Base-by-base conservation (phyloP, 2,888 invertebrate species). In the Lithophane socia region DNA sequence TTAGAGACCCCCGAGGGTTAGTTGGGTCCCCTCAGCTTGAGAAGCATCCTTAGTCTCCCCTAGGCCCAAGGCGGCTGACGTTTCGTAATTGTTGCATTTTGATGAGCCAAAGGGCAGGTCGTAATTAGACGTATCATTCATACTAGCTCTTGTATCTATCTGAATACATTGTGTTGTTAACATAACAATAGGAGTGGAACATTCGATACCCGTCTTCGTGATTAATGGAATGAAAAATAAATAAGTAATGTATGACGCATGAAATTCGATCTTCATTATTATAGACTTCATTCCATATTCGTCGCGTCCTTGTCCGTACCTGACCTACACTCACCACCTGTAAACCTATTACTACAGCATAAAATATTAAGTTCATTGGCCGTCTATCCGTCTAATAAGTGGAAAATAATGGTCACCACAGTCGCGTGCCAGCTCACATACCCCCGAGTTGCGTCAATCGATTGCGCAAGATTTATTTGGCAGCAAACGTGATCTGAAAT, bases 381-480 rank as follows among this genome's bases (percentile, higher is more conserved):
- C 75, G 65, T 75, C 61, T 52, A 70, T 29, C 73, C 75, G 65
- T 75, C 61, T 52, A 70, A 42, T 60, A 60, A 65, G 37, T 66
- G n/a, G 42, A 63, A 68, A 54, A 65, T 47, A 47, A 47, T 77
- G 77, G 72, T 73, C 74, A 80, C 84, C 77, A 76, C 16, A 69
- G 66, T 84, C 69, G 88, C 87, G 83, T 87, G 88, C 82, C 80
- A 58, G 75, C 72, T 67, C 74, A 54, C 77, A 76, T 83, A 83
- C 78, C 79, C 77, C 54, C 56, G 70, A 64, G 73, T 89, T 89
- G 86, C 90, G 88, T 89, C 88, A 87, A 87, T 89, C 85, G 77
- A 83, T 94, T 94, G 91, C 91, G 91, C 90, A 93, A 94, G 88
- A 85, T 85, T 88, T 84, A 92, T 92, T 94, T 95, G 94, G 94